Conservation (phyloP, 2,888 invertebrate genomes). For the Drosophila neotestacea region DNA sequence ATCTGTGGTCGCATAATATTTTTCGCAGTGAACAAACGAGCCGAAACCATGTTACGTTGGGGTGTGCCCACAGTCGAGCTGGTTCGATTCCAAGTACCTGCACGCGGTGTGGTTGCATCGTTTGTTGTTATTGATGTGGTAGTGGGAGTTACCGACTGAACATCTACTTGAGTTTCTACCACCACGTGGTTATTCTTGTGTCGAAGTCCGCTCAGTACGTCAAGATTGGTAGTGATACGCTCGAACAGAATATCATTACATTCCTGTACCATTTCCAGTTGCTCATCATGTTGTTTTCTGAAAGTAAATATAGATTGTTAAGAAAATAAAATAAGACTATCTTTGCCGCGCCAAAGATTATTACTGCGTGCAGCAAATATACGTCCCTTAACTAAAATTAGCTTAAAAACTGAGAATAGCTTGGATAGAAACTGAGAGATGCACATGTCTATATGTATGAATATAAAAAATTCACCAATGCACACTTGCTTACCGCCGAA, state of each 20-base stretch:
- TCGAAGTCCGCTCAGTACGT: slow-evolving; percentile 87
- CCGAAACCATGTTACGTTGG: slow-evolving; percentile 58
- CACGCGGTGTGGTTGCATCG: slow-evolving; percentile 52
- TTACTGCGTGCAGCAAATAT: no score
- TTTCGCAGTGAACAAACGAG: slow-evolving; percentile 88
- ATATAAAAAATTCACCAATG: no score
- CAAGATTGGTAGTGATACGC: slow-evolving; percentile 90
- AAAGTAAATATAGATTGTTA: background rate
- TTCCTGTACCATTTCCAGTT: slow-evolving; percentile 92
- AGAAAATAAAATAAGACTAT: background rate
- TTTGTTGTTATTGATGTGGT: slow-evolving; percentile 5
- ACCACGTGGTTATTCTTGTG: slow-evolving; percentile 86
- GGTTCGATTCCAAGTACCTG: slow-evolving; percentile 88
- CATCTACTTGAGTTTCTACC: slow-evolving; percentile 84
- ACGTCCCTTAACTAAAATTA: no score
- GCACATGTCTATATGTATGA: no score
- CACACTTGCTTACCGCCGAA: slow-evolving; percentile 75
- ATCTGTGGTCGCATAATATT: slow-evolving; percentile 93
- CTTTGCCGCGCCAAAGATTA: no score
- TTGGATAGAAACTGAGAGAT: no score
- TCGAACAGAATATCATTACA: slow-evolving; percentile 94
- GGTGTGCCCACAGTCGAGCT: slow-evolving; percentile 35
- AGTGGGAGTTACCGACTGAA: slow-evolving; percentile 25
- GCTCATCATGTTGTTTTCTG: slow-evolving; percentile 87
- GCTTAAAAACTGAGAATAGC: no score